Evolutionary conservation across 2,797 vertebrate species (phyloP).

Genomic region (Myoxocephalus aenaeus): DNA sequence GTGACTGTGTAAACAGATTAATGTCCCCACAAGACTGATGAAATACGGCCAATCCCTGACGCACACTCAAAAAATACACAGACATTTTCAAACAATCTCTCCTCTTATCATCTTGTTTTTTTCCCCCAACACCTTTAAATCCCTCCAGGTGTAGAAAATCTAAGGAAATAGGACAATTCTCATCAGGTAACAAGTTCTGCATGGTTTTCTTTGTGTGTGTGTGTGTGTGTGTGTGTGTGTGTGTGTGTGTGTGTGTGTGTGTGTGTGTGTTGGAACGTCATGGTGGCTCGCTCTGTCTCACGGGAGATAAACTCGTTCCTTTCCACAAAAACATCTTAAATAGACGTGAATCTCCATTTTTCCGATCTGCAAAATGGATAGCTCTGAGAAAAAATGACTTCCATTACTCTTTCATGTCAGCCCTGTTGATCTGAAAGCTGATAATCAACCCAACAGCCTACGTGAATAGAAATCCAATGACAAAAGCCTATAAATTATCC

Average conservation of each 20-base stretch:
- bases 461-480: slow-evolving; percentile 8
- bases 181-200: slow-evolving; percentile 35
- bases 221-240: neutral
- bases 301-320: slow-evolving; percentile 8
- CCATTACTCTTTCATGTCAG: slow-evolving; percentile 39
- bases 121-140: slow-evolving; percentile 19
- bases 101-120: neutral
- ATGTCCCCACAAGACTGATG: neutral
- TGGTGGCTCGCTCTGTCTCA: neutral
- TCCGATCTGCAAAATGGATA: neutral
- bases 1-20: neutral
- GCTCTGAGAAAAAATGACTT: slow-evolving; percentile 28
- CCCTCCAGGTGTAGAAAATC: slow-evolving; percentile 43
- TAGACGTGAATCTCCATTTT: neutral
- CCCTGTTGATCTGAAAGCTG: slow-evolving; percentile 32
- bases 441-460: slow-evolving; percentile 21
- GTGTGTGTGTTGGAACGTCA: neutral
- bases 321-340: slow-evolving; percentile 20
- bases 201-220: slow-evolving; percentile 8
- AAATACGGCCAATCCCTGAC: neutral
- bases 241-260: neutral
- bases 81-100: slow-evolving; percentile 11
- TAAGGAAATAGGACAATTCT: slow-evolving; percentile 29
- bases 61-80: slow-evolving; percentile 5
- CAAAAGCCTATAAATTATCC: neutral